These are phyloP conservation scores for Empidonax traillii DNA, from an alignment of 2,113 vertebrate genomes.

Conservation along the genomic window DNA sequence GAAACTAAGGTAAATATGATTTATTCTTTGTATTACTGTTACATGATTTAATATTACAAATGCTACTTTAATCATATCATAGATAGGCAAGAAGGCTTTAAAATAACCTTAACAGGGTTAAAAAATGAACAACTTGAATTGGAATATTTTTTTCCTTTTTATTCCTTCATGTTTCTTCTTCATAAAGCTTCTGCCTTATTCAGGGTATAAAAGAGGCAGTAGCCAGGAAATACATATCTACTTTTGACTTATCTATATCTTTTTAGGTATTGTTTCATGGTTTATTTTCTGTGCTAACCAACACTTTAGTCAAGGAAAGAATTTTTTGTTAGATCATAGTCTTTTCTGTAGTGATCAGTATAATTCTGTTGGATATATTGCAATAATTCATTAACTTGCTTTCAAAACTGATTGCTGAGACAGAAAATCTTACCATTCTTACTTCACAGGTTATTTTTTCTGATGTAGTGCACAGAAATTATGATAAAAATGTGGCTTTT, in stretches of 20 bases:
- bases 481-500: neutral
- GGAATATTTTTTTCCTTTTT: neutral
- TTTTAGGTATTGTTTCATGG: neutral
- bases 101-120: neutral
- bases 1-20: slow-evolving; percentile 72
- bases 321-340: neutral
- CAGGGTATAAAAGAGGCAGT: neutral
- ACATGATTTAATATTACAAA: neutral
- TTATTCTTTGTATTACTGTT: neutral
- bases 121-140: neutral
- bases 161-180: neutral
- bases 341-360: neutral
- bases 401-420: neutral
- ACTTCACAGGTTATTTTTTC: neutral
- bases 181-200: neutral
- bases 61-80: neutral
- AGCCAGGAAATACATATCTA: neutral
- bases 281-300: neutral
- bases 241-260: neutral
- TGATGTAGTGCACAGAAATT: neutral
- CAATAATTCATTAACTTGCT: neutral
- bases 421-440: neutral
- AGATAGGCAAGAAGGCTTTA: neutral
- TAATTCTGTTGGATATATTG: neutral
- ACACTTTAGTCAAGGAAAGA: neutral